Conservation (phyloP, 1,140 invertebrate genomes). For the Diachasma alloeum region DNA sequence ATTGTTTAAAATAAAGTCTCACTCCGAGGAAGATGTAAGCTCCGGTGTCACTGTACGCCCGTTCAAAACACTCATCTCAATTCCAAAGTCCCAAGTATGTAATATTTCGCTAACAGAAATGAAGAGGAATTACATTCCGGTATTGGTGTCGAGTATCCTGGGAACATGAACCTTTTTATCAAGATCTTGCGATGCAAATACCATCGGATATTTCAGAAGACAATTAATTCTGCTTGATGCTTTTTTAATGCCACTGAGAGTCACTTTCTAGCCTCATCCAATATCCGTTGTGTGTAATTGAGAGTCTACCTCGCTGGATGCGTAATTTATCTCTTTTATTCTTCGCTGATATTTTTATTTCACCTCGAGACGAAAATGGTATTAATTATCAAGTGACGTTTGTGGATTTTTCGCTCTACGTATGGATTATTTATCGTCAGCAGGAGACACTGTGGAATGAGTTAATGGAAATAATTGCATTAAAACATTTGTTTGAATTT, state of each 20-base stretch:
- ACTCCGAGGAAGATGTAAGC: not conserved
- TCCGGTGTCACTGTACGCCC: not conserved
- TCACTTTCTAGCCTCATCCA: no score
- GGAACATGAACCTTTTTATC: not conserved
- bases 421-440: not conserved
- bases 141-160: not conserved
- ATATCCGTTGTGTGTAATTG: no score
- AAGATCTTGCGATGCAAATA: not conserved
- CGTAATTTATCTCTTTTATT: no score
- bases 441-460: no score
- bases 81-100: not conserved
- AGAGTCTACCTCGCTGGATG: no score
- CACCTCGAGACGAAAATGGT: constrained; percentile 6
- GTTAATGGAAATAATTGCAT: no score
- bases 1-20: not conserved
- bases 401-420: not conserved
- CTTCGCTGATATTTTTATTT: not conserved
- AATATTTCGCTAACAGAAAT: not conserved
- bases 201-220: not conserved
- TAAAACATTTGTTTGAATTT: no score
- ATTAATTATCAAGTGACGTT: constrained; percentile 27
- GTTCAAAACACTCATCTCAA: not conserved
- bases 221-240: not conserved
- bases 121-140: not conserved
- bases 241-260: no score